A percentile compares a stretch with the other conserved stretches of the same genome.
Evolutionary conservation across 1,140 invertebrate species (phyloP).

Genomic region (Lordiphosa collinella): DNA sequence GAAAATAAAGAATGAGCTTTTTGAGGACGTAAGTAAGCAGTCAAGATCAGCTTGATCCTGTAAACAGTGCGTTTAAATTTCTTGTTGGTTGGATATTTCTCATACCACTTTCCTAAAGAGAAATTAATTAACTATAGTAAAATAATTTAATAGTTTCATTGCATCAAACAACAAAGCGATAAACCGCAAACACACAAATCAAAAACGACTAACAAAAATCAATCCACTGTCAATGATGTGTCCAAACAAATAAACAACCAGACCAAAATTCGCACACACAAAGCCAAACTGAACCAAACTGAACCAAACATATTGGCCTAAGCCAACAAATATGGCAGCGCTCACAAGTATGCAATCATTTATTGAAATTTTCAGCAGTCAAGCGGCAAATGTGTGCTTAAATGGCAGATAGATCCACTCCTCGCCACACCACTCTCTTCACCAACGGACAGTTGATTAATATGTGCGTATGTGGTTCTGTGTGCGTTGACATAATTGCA

Average conservation of each 20-base stretch:
- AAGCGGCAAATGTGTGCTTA: constrained; percentile 12
- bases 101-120: too few relatives aligned
- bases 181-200: too few relatives aligned
- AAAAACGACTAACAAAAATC: too few relatives aligned
- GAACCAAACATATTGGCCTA: constrained; percentile 6
- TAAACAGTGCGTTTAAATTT: too few relatives aligned
- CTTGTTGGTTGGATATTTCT: too few relatives aligned
- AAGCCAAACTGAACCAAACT: neutral
- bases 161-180: too few relatives aligned
- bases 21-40: too few relatives aligned
- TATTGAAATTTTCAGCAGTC: constrained; percentile 39
- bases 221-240: too few relatives aligned
- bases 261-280: neutral
- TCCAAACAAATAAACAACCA: constrained; percentile 6
- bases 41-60: too few relatives aligned
- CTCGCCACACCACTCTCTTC: neutral
- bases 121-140: too few relatives aligned
- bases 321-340: constrained; percentile 25
- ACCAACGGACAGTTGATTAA: constrained; percentile 54
- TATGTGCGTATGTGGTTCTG: constrained; percentile 28
- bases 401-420: neutral
- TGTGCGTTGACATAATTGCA: constrained; percentile 47
- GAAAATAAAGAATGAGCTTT: too few relatives aligned
- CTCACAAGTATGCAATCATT: constrained; percentile 41
- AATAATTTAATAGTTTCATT: too few relatives aligned